Evolutionary conservation across 2,888 invertebrate genomes (phyloP).

Genomic region (Harpalus rubripes): DNA sequence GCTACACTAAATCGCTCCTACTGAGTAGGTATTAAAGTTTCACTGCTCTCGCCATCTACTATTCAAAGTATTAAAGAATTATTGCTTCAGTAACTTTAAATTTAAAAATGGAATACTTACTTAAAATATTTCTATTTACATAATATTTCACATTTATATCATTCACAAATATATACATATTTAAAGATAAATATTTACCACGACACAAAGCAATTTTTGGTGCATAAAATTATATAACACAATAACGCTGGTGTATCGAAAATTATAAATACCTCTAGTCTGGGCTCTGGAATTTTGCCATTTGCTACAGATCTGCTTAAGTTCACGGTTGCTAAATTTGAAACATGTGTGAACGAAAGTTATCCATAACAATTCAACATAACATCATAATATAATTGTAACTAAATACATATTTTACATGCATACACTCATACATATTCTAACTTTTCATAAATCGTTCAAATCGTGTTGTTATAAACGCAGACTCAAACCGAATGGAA

Average conservation of each 20-base stretch:
- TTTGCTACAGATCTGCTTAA: constrained; percentile 60
- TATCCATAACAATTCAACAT: constrained; percentile 18
- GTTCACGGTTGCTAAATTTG: constrained; percentile 64
- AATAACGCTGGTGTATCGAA: constrained; percentile 55
- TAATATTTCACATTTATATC: neutral
- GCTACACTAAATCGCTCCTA: neutral
- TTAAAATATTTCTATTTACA: neutral
- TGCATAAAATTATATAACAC: constrained; percentile 53
- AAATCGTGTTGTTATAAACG: constrained; percentile 22
- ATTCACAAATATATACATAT: neutral
- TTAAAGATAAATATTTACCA: neutral
- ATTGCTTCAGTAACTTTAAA: neutral
- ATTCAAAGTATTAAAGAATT: neutral
- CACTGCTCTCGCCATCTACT: neutral
- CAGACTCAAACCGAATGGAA: constrained; percentile 59
- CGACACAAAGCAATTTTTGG: constrained; percentile 1
- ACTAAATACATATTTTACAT: constrained; percentile 2
- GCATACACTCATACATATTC: neutral
- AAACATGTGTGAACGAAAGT: constrained; percentile 55
- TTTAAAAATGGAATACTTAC: neutral
- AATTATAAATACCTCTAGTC: constrained; percentile 65
- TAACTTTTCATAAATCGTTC: constrained; percentile 27
- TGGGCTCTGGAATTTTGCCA: constrained; percentile 66
- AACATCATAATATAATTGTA: constrained; percentile 18
- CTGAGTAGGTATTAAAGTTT: neutral